Percentiles rank a stretch among this genome's conserved stretches.
phyloP scores from a whole-genome alignment of 2,888 invertebrate species.

The Cancer borealis region DNA sequence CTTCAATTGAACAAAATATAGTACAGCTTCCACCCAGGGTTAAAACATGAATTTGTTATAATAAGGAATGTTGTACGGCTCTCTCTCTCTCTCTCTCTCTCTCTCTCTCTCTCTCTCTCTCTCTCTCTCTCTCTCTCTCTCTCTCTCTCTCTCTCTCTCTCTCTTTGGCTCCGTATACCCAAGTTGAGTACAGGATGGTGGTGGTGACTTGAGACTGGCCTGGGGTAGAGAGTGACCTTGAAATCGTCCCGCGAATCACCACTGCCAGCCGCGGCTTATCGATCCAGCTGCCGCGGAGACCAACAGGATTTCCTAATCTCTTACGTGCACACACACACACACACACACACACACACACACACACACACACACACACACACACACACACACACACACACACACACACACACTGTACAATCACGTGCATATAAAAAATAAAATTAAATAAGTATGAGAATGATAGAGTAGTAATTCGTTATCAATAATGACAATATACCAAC shows the following conservation, averaged over 20 bases:
- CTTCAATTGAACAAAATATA: too few species aligned
- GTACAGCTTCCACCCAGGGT: too few species aligned
- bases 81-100: not conserved
- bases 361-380: too few species aligned
- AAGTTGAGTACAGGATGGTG: not conserved
- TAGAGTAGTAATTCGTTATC: not conserved
- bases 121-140: conserved; percentile 20
- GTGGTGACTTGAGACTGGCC: not conserved
- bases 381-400: not conserved
- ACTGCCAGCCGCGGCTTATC: not conserved
- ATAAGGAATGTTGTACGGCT: too few species aligned
- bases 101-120: conserved; percentile 20
- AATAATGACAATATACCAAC: not conserved
- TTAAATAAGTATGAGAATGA: too few species aligned
- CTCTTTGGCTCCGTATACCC: not conserved
- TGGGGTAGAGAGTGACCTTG: conserved; percentile 22
- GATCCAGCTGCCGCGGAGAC: not conserved
- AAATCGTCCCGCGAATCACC: not conserved
- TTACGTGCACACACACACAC: not conserved
- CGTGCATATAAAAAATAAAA: not conserved
- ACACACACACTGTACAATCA: not conserved
- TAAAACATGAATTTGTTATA: too few species aligned
- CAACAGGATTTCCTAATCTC: conserved; percentile 21
- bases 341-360: not conserved
- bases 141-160: not conserved